Conservation (phyloP, 92 coral and sea anemone genomes). For the Palythoa caribaeorum region DNA sequence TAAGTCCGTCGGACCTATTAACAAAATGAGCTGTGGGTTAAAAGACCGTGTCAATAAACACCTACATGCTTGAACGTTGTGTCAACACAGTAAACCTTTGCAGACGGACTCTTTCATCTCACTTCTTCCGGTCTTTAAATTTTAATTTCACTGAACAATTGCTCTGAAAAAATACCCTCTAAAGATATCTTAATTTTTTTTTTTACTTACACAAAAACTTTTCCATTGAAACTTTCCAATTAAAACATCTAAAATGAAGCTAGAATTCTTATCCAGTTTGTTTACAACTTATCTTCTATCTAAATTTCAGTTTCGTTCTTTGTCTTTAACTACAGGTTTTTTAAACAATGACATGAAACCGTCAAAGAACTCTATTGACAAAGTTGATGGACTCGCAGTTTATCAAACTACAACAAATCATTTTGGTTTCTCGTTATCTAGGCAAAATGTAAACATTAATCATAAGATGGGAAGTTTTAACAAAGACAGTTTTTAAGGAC, state of each 20-base stretch:
- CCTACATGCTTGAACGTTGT: neutral
- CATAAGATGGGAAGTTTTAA: neutral
- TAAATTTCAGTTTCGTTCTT: neutral
- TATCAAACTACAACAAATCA: neutral
- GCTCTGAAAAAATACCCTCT: neutral
- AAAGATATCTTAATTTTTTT: conserved; percentile 6
- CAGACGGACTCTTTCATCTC: neutral
- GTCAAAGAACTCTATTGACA: neutral
- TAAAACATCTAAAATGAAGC: neutral
- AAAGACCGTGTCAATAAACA: conserved; percentile 16
- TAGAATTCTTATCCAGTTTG: neutral
- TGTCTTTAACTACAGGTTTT: neutral
- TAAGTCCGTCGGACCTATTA: neutral
- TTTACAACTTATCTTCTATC: neutral
- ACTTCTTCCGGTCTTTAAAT: conserved; percentile 25
- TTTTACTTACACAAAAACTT: neutral
- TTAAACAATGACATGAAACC: neutral
- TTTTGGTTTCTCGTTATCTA: neutral
- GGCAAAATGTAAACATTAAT: conserved; percentile 18
- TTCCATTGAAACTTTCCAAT: neutral
- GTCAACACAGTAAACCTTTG: neutral
- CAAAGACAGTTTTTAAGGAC: neutral
- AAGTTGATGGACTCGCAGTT: neutral
- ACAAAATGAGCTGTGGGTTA: neutral
- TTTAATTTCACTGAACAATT: conserved; percentile 24